Evolutionary conservation across 2,797 vertebrate species (phyloP), one percentile per base, ranked within the genome.

Genomic region (Coccyzus lansbergi): DNA sequence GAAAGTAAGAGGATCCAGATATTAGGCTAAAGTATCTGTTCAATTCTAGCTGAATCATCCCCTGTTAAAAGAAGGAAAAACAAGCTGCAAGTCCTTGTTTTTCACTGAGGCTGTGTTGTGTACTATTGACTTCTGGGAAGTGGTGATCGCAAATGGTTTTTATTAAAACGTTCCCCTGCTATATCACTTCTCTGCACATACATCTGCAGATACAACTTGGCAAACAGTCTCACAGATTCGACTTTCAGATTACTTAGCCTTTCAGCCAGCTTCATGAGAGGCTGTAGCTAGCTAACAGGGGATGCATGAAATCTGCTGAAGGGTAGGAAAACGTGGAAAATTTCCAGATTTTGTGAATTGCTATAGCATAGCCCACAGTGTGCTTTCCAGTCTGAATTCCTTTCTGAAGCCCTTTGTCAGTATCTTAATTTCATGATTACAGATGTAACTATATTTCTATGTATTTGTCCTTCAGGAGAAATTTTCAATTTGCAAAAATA

Each of bases 61-160:
- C 21, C 33, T 42, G 8, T 22, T 63, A 68, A 91, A 77, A 40
- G n/a, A 34, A 63, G 38, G 4, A 48, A 84, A 81, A 72, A 20
- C 20, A 88, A 62, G 48, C n/a, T 69, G 15, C 46, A 71, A 72
- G 29, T 38, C 42, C 11, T 62, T 72, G 52, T 52, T 81, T 65
- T 90, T 75, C 65, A 78, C 72, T 44, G 18, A 81, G 76, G 86
- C 72, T 88, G 65, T 48, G 15, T 13, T 78, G 58, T 26, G 15
- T 55, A 44, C 58, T 62, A 10, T 0, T 52, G 75, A 31, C 15
- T 75, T 80, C 84, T 62, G 81, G 46, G 55, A 82, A 88, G 52
- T 3, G 17, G 44, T 63, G 67, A 71, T 86, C 87, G 85, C 63
- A 36, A 82, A 86, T 84, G 88, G 81, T 76, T 92, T 88, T 95